Evolutionary conservation across 2,888 invertebrate species (phyloP).

Genomic region (Drosophila tanythrix): DNA sequence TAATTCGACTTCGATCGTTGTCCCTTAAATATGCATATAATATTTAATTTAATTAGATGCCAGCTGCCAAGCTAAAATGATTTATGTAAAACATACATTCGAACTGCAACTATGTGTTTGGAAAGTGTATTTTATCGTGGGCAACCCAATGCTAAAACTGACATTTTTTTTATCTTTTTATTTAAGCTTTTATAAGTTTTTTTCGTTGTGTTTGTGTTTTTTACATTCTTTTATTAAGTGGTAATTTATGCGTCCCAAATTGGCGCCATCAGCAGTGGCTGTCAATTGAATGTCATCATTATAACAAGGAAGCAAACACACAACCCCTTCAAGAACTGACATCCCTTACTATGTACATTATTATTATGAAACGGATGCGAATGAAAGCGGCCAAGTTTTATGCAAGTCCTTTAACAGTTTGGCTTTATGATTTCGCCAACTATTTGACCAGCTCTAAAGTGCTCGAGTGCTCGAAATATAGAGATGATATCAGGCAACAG

Average conservation of each 20-base stretch:
- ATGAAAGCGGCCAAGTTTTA: conserved; percentile 19
- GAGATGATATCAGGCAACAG: conserved; percentile 36
- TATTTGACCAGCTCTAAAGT: conserved; percentile 24
- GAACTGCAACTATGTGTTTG: neutral
- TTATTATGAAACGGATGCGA: conserved; percentile 32
- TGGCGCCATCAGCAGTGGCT: conserved; percentile 19
- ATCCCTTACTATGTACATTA: conserved; percentile 50
- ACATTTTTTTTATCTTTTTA: too few relatives aligned
- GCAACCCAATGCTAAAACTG: too few relatives aligned
- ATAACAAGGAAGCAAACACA: conserved; percentile 7
- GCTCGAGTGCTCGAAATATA: conserved; percentile 5
- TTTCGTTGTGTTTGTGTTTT: neutral
- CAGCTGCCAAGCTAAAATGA: neutral
- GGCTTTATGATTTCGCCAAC: conserved; percentile 23
- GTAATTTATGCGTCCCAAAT: conserved; percentile 27
- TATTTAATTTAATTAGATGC: neutral
- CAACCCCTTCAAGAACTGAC: conserved; percentile 38
- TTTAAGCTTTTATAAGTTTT: neutral
- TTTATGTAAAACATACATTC: neutral
- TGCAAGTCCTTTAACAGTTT: conserved; percentile 19
- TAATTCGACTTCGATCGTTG: neutral
- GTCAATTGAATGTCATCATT: conserved; percentile 32
- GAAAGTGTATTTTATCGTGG: neutral
- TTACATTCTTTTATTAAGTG: conserved; percentile 18
- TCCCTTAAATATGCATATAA: neutral